These are phyloP conservation scores for Hypotaenidia okinawae DNA, from an alignment of 2,797 vertebrate genomes.

Conservation along the genomic window DNA sequence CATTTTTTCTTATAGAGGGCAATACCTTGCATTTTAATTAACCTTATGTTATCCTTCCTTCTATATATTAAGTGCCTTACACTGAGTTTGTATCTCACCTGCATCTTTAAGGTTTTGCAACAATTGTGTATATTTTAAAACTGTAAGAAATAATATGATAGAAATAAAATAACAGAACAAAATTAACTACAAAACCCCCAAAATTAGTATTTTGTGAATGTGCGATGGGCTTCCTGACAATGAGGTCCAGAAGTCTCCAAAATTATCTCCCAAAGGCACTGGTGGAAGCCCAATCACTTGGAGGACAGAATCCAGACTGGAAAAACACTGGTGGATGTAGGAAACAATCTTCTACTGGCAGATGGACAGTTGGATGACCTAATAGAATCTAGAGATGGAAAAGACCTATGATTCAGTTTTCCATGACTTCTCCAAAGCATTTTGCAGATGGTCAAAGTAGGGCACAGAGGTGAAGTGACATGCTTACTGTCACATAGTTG, in stretches of 20 bases:
- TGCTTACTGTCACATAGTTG: constrained; percentile 2
- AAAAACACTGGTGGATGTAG: constrained; percentile 49
- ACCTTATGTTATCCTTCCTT: not conserved
- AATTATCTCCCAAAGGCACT: not conserved
- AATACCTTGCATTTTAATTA: not conserved
- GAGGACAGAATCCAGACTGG: constrained; percentile 1
- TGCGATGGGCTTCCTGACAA: not conserved
- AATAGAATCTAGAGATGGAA: constrained; percentile 29
- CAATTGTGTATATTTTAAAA: not conserved
- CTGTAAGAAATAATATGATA: not conserved
- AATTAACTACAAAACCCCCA: not conserved
- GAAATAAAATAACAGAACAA: not conserved
- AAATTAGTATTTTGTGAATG: not conserved
- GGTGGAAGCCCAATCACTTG: not conserved
- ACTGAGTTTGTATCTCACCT: not conserved
- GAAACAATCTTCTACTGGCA: constrained; percentile 61
- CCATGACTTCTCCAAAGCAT: constrained; percentile 16
- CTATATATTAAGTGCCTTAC: not conserved
- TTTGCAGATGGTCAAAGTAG: constrained; percentile 60
- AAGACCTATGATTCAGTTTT: constrained; percentile 61
- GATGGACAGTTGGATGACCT: constrained; percentile 29
- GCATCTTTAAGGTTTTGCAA: not conserved
- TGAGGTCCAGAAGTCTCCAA: not conserved
- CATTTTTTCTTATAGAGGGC: not conserved
- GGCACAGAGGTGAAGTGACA: not conserved